Base-by-base conservation (phyloP, 2,113 vertebrate genomes). In the Passer domesticus region DNA sequence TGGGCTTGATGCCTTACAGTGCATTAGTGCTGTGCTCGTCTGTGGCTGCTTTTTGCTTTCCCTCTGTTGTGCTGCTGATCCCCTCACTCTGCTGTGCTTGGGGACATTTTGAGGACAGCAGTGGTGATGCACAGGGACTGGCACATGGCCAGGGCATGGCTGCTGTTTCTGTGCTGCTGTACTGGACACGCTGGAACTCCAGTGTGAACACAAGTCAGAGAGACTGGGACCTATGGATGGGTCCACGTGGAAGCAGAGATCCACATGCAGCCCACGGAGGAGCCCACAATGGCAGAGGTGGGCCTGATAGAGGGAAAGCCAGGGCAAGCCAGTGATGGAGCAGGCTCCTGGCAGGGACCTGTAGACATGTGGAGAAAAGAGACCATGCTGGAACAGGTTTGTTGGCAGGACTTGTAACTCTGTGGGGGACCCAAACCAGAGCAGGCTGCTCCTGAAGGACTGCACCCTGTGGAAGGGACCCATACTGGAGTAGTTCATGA, bases 121-220 rank as follows among this genome's bases (percentile, higher is more conserved):
- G 0, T 43, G 50, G 18, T 3, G 33, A 17, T 30, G 20, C 28
- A 52, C 43, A 56, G 44, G 44, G 70, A 72, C 35, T 58, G 43
- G 18, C 43, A 80, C 27, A 28, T 16, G 44, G 46, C 9, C 2
- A 0, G 33, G 13, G 23, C 28, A 52, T 6, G 0, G 0, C 21
- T 63, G 47, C 28, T 55, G 23, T 28, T 53, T 28, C 59, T 69
- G 68, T 31, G 44, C 27, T 44, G 31, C 52, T 28, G 22, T 3
- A 39, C 19, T 30, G 39, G 62, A 27, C 55, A 55, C 0, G 0
- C 21, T 27, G 18, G 30, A 83, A 27, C 8, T 16, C 15, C 63
- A 56, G 8, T 8, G 49, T 28, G 41, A 77, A 13, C 46, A 2
- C 2, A 4, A 53, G 11, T 12, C 47, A 46, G 3, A 66, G 24